A percentile compares a stretch with the other conserved stretches of the same genome.
phyloP scores from a whole-genome alignment of 2,888 invertebrate species.

The Melolontha melolontha region DNA sequence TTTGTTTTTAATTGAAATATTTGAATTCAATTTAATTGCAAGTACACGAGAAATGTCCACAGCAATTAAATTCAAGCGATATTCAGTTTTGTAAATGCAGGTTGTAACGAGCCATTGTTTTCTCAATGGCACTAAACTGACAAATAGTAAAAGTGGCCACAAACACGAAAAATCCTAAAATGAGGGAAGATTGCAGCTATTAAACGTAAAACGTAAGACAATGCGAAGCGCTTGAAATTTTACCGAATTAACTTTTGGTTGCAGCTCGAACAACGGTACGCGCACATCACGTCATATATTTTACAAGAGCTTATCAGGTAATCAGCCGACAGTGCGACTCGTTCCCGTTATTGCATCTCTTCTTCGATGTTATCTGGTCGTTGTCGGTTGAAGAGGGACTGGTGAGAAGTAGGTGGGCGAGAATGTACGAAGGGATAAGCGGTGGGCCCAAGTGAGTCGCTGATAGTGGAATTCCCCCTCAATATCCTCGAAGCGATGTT shows the following conservation, averaged over 20 bases:
- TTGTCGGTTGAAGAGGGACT: conserved; percentile 25
- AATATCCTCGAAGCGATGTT: neutral
- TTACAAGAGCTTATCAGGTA: conserved; percentile 34
- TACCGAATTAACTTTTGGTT: conserved; percentile 22
- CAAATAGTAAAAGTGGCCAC: neutral
- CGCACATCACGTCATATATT: conserved; percentile 32
- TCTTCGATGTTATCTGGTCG: conserved; percentile 29
- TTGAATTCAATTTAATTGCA: too few species aligned
- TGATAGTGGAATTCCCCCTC: conserved; percentile 20
- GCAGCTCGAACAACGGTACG: conserved; percentile 22
- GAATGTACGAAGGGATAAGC: conserved; percentile 14
- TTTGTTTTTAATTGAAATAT: too few species aligned
- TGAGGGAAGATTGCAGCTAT: conserved; percentile 17
- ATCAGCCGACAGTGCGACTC: conserved; percentile 38
- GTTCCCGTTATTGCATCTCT: conserved; percentile 36
- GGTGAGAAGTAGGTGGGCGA: conserved; percentile 19
- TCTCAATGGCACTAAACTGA: neutral
- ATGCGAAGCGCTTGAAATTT: conserved; percentile 34
- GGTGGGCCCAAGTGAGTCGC: conserved; percentile 18
- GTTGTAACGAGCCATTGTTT: too few species aligned
- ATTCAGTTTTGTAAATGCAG: too few species aligned
- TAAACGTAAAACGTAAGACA: conserved; percentile 22
- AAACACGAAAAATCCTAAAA: conserved; percentile 11
- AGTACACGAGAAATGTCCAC: too few species aligned
- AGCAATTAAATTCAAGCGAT: too few species aligned